These are phyloP conservation scores for Nothoprocta perdicaria DNA, from an alignment of 2,113 vertebrate species.

Conservation along the genomic window DNA sequence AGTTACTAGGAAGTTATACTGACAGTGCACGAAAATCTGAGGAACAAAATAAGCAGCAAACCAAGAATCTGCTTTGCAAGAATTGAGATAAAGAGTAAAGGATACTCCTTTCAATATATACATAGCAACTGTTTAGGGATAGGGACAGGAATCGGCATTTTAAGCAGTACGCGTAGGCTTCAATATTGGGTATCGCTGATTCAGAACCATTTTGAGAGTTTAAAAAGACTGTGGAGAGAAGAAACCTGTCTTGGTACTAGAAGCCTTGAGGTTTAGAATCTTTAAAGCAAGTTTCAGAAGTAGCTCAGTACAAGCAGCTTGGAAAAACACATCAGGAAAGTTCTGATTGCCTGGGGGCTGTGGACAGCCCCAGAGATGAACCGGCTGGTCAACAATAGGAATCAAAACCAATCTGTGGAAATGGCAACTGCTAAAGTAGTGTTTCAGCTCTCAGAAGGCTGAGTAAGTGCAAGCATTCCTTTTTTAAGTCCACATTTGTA, in stretches of 20 bases:
- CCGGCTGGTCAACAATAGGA: rapidly evolving
- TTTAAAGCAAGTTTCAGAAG: not conserved
- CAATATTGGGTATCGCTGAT: not conserved
- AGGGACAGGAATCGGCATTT: not conserved
- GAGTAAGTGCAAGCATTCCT: not conserved
- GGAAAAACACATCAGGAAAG: not conserved
- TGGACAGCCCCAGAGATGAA: not conserved
- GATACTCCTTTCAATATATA: not conserved
- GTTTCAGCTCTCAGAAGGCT: not conserved
- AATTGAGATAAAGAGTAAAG: not conserved
- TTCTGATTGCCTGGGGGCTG: not conserved
- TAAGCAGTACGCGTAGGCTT: not conserved
- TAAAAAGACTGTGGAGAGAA: no score
- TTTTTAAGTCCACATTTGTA: not conserved
- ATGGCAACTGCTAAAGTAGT: rapidly evolving
- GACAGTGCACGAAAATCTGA: not conserved
- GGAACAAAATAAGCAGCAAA: not conserved
- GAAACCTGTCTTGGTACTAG: not conserved
- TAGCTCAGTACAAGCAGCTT: not conserved
- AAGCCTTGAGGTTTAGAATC: not conserved
- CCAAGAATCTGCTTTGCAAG: not conserved
- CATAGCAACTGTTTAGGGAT: not conserved
- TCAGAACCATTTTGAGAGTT: not conserved
- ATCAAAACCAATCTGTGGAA: not conserved
- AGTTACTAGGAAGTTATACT: not conserved